Evolutionary conservation across 2,888 invertebrate genomes (phyloP).

Genomic region (Cataglyphis altisquamis): DNA sequence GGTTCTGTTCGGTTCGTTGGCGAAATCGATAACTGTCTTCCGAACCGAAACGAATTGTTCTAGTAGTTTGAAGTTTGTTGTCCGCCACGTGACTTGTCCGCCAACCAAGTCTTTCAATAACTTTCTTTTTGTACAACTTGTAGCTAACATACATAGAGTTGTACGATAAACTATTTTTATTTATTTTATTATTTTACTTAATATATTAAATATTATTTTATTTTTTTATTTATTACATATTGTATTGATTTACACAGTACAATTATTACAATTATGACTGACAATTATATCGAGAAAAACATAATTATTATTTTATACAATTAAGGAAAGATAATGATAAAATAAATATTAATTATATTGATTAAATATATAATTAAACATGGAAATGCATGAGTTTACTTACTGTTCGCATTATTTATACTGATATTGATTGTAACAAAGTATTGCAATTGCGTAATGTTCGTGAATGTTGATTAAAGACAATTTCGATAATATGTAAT

Average conservation of each 20-base stretch:
- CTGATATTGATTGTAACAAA: not conserved
- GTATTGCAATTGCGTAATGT: not conserved
- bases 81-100: slow-evolving; percentile 16
- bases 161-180: not conserved
- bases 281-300: not conserved
- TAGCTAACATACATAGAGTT: not conserved
- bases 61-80: slow-evolving; percentile 34
- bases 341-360: not conserved
- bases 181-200: not conserved
- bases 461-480: not conserved
- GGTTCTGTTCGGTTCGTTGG: slow-evolving; percentile 35
- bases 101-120: slow-evolving; percentile 17
- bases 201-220: not conserved
- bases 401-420: not conserved
- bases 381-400: not conserved
- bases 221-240: not conserved
- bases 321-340: not conserved
- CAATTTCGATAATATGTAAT: not conserved
- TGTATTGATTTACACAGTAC: not conserved
- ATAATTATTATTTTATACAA: not conserved
- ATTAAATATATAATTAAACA: no score
- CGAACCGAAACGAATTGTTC: slow-evolving; percentile 44
- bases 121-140: not conserved
- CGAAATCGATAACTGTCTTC: slow-evolving; percentile 38
- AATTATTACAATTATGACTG: not conserved